phyloP scores from a whole-genome alignment of 2,888 invertebrate species.

The Lumbricus terrestris region DNA sequence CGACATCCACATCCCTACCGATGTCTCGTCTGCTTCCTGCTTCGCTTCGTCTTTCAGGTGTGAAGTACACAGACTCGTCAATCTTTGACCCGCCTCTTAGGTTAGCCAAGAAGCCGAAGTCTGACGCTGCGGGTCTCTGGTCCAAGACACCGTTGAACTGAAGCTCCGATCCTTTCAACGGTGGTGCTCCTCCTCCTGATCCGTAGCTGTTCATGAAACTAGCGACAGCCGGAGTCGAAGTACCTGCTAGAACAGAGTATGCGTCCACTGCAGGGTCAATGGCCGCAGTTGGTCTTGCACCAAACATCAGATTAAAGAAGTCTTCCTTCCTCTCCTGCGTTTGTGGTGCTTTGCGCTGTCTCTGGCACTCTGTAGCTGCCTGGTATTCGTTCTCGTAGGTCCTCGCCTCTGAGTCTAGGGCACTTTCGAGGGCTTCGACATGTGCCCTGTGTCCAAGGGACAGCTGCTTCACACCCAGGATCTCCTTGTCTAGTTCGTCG shows the following conservation, averaged over 20 bases:
- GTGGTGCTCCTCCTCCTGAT: background rate
- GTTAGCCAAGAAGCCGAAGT: background rate
- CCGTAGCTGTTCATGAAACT: slow-evolving; percentile 13
- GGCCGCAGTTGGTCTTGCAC: background rate
- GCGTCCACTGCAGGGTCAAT: background rate
- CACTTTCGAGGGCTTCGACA: slow-evolving; percentile 28
- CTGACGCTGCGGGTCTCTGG: background rate
- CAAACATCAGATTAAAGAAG: background rate
- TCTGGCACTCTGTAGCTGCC: slow-evolving; percentile 22
- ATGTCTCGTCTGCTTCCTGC: background rate
- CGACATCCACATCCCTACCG: background rate
- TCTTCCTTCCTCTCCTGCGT: background rate
- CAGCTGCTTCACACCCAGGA: slow-evolving; percentile 34
- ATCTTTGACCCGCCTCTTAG: background rate
- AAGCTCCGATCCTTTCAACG: background rate
- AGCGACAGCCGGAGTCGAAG: slow-evolving; percentile 6
- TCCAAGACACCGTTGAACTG: background rate
- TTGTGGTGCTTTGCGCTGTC: background rate
- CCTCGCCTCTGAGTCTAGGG: slow-evolving; percentile 28
- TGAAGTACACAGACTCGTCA: background rate
- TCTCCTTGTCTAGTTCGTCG: slow-evolving; percentile 35
- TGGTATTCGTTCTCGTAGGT: slow-evolving; percentile 27
- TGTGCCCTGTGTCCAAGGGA: slow-evolving; percentile 30
- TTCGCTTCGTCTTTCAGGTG: background rate
- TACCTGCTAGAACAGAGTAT: background rate